phyloP scores from a whole-genome alignment of 2,113 vertebrate species.

The Crotophaga sulcirostris region DNA sequence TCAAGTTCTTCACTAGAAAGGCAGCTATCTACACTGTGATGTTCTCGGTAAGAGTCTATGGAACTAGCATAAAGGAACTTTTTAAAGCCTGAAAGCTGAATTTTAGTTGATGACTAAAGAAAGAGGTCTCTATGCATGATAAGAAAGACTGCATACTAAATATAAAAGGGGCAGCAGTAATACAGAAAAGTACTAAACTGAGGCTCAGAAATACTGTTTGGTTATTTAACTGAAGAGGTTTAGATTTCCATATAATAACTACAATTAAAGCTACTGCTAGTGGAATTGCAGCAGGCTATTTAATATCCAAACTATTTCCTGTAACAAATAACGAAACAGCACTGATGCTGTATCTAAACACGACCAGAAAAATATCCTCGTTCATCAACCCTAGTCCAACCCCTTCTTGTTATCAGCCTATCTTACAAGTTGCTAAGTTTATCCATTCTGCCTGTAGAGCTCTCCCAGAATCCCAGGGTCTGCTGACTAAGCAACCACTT shows the following conservation, averaged over 20 bases:
- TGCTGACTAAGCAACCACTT: not conserved
- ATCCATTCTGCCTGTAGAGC: not conserved
- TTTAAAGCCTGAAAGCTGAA: not conserved
- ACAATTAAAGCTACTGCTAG: not conserved
- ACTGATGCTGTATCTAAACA: not conserved
- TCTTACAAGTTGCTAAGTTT: not conserved
- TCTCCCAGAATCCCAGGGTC: not conserved
- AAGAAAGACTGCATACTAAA: not conserved
- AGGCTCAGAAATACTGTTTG: not conserved
- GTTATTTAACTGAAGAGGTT: not conserved
- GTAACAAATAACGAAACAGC: not conserved
- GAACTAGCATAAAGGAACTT: not conserved
- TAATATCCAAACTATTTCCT: not conserved
- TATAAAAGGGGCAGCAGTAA: not conserved
- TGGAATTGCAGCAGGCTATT: not conserved
- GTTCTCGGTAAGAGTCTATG: rapidly evolving
- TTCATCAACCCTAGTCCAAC: not conserved
- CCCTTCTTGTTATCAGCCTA: not conserved
- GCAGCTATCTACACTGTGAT: not conserved
- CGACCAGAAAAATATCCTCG: rapidly evolving
- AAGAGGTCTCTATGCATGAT: not conserved
- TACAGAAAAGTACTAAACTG: not conserved
- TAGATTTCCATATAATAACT: not conserved
- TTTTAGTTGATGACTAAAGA: not conserved
- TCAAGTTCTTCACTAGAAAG: not conserved